These are phyloP conservation scores for Prunella himalayana DNA, from an alignment of 2,113 vertebrate genomes.

Conservation along the genomic window DNA sequence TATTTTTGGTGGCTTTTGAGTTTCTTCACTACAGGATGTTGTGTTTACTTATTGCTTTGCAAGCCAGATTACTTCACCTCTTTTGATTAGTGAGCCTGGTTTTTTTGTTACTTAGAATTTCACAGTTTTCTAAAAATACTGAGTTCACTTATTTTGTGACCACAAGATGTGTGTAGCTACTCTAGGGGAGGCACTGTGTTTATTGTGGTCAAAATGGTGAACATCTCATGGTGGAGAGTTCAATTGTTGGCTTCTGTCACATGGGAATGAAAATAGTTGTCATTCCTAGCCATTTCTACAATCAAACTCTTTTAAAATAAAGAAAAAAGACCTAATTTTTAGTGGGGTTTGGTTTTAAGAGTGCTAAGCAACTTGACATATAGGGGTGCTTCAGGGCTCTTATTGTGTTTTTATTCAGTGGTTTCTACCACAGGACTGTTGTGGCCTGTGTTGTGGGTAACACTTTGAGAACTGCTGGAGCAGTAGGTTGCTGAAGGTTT, in stretches of 20 bases:
- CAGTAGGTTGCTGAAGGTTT: not conserved
- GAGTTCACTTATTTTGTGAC: not conserved
- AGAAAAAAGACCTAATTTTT: not conserved
- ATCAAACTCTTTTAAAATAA: not conserved
- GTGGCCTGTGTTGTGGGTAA: not conserved
- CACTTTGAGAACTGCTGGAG: not conserved
- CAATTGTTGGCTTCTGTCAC: not conserved
- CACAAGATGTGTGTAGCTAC: not conserved
- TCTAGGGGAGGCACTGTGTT: not conserved
- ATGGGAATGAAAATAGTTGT: not conserved
- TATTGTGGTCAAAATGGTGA: not conserved
- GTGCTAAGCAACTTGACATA: not conserved
- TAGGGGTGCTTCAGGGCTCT: not conserved
- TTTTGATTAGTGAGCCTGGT: not conserved
- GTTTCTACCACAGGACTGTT: not conserved
- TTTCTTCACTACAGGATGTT: not conserved
- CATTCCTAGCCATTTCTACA: not conserved
- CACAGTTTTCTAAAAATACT: not conserved
- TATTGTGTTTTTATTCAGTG: not conserved
- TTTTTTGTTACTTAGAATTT: not conserved
- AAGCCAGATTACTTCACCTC: not conserved
- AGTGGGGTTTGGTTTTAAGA: not conserved
- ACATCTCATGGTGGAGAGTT: not conserved
- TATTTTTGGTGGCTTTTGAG: not conserved
- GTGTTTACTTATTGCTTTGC: not conserved